These are phyloP conservation scores for Etheostoma cragini DNA, from an alignment of 2,113 vertebrate genomes.

Conservation along the genomic window DNA sequence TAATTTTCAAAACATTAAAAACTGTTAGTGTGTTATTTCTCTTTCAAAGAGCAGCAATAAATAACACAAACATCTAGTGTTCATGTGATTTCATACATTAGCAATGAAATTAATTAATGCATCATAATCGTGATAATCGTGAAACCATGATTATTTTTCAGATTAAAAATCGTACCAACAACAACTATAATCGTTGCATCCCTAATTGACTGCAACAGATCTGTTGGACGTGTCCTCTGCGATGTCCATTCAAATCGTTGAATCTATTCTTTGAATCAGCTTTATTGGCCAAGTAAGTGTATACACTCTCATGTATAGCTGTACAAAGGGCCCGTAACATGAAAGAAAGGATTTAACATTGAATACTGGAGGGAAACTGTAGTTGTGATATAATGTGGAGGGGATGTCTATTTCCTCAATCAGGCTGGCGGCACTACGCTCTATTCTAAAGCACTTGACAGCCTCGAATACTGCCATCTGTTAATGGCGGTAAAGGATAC, in stretches of 20 bases:
- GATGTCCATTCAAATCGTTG: not conserved
- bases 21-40: too few species aligned
- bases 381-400: not conserved
- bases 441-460: conserved; percentile 6
- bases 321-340: not conserved
- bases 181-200: too few species aligned
- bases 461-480: conserved; percentile 45
- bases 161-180: too few species aligned
- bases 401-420: not conserved
- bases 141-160: too few species aligned
- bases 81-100: too few species aligned
- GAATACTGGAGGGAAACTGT: not conserved
- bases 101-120: too few species aligned
- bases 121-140: too few species aligned
- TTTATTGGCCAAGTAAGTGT: too few species aligned
- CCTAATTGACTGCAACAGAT: not conserved
- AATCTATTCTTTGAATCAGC: not conserved
- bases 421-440: not conserved
- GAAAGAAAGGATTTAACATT: not conserved
- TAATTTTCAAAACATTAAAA: too few species aligned
- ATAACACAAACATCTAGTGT: too few species aligned
- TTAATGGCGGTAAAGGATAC: conserved; percentile 85
- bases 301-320: not conserved
- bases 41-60: too few species aligned
- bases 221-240: not conserved